A percentile compares a stretch with the other conserved stretches of the same genome.
Evolutionary conservation across 2,888 invertebrate genomes (phyloP).

Genomic region (Lepidonotus clava): DNA sequence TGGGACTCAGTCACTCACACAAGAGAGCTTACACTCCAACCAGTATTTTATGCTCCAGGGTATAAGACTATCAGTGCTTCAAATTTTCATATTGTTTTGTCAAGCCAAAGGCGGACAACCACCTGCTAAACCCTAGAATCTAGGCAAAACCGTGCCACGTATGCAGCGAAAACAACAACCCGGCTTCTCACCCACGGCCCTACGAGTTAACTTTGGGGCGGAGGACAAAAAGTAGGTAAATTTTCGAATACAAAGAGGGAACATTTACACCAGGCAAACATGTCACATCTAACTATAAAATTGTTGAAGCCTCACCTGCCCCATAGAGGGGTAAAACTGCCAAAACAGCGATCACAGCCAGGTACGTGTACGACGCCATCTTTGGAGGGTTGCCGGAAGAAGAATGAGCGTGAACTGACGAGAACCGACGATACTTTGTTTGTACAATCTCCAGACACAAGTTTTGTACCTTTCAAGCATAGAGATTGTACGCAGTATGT

Average conservation of each 20-base stretch:
- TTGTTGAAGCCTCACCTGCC: background rate
- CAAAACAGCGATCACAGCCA: constrained; percentile 8
- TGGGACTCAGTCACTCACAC: too few relatives aligned
- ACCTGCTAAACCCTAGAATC: background rate
- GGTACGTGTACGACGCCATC: background rate
- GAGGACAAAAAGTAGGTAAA: background rate
- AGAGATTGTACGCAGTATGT: too few relatives aligned
- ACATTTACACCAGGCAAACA: background rate
- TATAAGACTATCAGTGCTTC: too few relatives aligned
- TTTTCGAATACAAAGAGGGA: background rate
- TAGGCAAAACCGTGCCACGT: background rate
- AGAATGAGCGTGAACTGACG: background rate
- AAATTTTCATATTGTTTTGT: too few relatives aligned
- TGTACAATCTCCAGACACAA: too few relatives aligned
- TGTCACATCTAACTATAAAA: background rate
- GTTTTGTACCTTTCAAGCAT: too few relatives aligned
- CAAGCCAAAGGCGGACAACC: too few relatives aligned
- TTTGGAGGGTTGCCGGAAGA: background rate
- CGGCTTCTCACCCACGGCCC: background rate
- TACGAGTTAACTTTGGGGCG: background rate
- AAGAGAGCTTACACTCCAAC: too few relatives aligned
- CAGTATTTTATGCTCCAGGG: too few relatives aligned
- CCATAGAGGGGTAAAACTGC: constrained; percentile 34
- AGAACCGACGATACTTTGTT: too few relatives aligned
- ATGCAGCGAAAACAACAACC: background rate